Percentiles rank a stretch among this genome's conserved stretches.
These are phyloP conservation scores for Helogale parvula DNA, from an alignment of 2,113 vertebrate species.

Conservation along the genomic window DNA sequence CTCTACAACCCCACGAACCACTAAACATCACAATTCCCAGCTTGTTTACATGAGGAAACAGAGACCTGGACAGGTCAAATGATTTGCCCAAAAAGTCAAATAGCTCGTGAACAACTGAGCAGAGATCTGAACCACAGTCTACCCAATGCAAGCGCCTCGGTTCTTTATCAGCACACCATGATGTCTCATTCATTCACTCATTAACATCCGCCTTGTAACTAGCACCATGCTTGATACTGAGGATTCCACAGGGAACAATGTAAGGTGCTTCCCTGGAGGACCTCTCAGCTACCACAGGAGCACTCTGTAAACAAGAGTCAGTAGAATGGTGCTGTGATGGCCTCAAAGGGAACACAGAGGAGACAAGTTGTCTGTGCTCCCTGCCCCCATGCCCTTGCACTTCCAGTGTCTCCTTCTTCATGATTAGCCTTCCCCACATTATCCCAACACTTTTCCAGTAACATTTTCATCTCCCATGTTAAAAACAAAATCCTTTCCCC, in stretches of 20 bases:
- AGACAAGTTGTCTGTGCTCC: fast-evolving
- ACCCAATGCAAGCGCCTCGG: too few species aligned
- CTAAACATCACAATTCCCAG: not conserved
- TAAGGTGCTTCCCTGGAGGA: not conserved
- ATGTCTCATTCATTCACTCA: not conserved
- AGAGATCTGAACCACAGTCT: not conserved
- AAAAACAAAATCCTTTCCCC: not conserved
- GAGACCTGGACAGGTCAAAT: not conserved
- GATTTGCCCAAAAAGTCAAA: not conserved
- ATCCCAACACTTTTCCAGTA: not conserved
- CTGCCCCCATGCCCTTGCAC: not conserved
- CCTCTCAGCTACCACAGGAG: not conserved
- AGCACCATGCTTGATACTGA: too few species aligned
- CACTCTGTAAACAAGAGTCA: not conserved
- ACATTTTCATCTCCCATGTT: not conserved
- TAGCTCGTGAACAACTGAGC: not conserved
- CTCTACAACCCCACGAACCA: not conserved
- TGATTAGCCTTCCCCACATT: not conserved
- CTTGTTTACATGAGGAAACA: not conserved
- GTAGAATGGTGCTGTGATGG: not conserved
- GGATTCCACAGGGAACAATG: not conserved
- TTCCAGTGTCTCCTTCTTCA: not conserved
- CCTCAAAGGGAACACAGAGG: not conserved
- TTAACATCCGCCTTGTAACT: not conserved
- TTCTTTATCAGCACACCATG: fast-evolving